Percentiles rank a stretch among this genome's conserved stretches.
Evolutionary conservation across 2,113 vertebrate genomes (phyloP).

Genomic region (Gorsachius goisagi): DNA sequence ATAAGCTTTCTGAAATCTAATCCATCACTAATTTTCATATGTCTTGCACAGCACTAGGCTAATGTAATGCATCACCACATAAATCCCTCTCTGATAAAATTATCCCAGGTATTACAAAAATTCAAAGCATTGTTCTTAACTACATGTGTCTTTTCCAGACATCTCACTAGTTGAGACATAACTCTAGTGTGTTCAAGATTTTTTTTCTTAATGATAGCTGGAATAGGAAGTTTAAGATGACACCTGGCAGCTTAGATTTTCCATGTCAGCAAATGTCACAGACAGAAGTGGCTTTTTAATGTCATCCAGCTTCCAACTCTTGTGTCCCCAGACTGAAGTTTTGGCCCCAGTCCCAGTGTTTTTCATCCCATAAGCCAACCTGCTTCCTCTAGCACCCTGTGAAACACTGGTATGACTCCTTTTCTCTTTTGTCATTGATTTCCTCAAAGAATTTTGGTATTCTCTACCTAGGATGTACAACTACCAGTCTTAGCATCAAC

Average conservation of each 20-base stretch:
- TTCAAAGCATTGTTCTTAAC: constrained; percentile 23
- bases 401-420: neutral
- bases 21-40: constrained; percentile 34
- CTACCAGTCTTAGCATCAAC: neutral
- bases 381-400: neutral
- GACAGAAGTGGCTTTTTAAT: neutral
- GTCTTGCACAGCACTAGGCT: constrained; percentile 1
- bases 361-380: neutral
- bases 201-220: neutral
- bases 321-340: neutral
- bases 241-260: neutral
- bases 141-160: neutral
- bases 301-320: neutral
- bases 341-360: neutral
- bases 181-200: neutral
- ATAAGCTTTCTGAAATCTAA: constrained; percentile 49
- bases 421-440: neutral
- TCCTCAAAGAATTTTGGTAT: neutral
- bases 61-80: constrained; percentile 30
- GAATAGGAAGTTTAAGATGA: neutral
- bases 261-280: neutral
- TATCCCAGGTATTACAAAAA: constrained; percentile 6
- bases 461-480: neutral
- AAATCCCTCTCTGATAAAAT: constrained; percentile 40
- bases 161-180: neutral